Evolutionary conservation across 2,888 invertebrate species (phyloP), one percentile per base, ranked within the genome.

Genomic region (Diabrotica balteata): DNA sequence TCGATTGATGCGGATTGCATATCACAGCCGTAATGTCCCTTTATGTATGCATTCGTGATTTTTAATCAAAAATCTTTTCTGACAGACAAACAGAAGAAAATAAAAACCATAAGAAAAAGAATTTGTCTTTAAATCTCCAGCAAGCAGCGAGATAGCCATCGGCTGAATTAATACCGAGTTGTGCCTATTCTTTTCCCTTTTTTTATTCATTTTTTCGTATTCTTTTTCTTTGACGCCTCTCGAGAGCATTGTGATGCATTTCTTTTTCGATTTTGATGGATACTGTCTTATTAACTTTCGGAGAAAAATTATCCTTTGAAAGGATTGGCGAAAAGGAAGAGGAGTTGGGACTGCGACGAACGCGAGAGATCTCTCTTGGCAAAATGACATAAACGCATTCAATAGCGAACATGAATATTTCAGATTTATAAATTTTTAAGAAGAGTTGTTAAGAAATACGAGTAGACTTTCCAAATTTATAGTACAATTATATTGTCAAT

Each of bases 91-190:
- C 2, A 54, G 8, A 17, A 44, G 22, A 17, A 55, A 49, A 42
- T 50, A 55, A 46, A 58, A 59, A 52, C 17, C 58, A 58, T 44
- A 44, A 55, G 17, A 17, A 57, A 57, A 64, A 64, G 47, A 67
- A 59, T 49, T 59, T 72, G 73, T 75, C 76, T 77, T 77, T 77
- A 58, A 77, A 76, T 77, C 77, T 79, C 59, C 65, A 73, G 17
- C 55, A 57, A 57, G 55, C 17, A 57, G 66, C 71, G 73, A 45
- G 75, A 77, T 76, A 68, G 74, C 79, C 76, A 72, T 67, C 66
- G 73, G 78, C 77, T 63, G 72, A 75, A 79, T 77, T 76, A 78
- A 76, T 73, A 75, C 69, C 68, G 72, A 58, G 58, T 10, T 59
- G 54, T 55, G 43, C 45, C 58, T 47, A 54, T 52, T 49, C 57